A percentile compares a stretch with the other conserved stretches of the same genome.
These are phyloP conservation scores for Stigmatopora argus DNA, from an alignment of 2,113 vertebrate species.

Conservation along the genomic window DNA sequence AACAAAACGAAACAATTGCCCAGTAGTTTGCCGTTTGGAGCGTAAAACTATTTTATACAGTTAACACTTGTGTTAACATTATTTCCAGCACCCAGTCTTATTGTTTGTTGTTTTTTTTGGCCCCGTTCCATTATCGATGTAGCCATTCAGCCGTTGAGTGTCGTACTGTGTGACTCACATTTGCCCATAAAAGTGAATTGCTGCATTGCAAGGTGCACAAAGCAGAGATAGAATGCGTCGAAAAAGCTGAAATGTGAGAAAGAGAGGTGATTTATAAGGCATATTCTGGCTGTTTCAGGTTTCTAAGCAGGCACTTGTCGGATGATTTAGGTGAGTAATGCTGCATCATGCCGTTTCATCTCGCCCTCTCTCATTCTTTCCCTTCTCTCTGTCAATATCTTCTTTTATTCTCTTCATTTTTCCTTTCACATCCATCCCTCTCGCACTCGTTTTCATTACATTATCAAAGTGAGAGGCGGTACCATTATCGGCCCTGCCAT, in stretches of 20 bases:
- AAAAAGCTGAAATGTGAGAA: slow-evolving; percentile 49
- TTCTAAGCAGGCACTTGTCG: slow-evolving; percentile 33
- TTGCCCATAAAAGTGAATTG: slow-evolving; percentile 21
- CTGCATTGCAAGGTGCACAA: slow-evolving; percentile 18
- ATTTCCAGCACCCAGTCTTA: background rate
- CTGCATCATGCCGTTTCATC: slow-evolving; percentile 22
- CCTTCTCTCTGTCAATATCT: slow-evolving; percentile 10
- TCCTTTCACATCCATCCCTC: slow-evolving; percentile 10
- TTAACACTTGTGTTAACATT: background rate
- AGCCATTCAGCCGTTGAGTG: slow-evolving; percentile 4
- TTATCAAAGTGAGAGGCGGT: slow-evolving; percentile 37
- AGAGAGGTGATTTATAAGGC: slow-evolving; percentile 52
- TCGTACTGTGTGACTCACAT: slow-evolving; percentile 2
- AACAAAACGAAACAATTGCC: background rate
- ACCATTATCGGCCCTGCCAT: slow-evolving; percentile 31
- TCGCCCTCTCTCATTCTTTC: slow-evolving; percentile 18
- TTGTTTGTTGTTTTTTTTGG: background rate
- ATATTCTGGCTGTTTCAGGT: slow-evolving; percentile 48
- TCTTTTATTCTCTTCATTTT: slow-evolving; percentile 26
- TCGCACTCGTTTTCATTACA: slow-evolving; percentile 22
- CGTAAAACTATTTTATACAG: background rate
- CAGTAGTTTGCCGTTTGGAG: background rate
- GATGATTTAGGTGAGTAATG: slow-evolving; percentile 41
- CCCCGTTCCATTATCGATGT: background rate
- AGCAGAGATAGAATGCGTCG: slow-evolving; percentile 32